phyloP scores from a whole-genome alignment of 2,888 invertebrate species.

The Sphaeridia pumilis region DNA sequence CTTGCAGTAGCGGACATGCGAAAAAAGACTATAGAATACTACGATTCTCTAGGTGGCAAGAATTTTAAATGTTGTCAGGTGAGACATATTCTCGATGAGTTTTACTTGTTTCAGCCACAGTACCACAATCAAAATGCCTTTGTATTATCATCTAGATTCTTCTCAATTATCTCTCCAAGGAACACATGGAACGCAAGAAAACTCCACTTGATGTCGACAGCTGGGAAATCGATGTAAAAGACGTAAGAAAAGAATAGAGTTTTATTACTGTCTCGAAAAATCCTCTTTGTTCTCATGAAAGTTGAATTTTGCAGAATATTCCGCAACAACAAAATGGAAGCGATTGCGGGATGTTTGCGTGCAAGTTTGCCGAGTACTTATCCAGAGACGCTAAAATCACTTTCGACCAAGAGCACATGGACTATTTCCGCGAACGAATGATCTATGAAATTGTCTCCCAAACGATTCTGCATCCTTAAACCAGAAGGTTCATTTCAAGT shows the following conservation, averaged over 20 bases:
- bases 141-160: background rate
- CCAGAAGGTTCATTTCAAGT: too few species aligned
- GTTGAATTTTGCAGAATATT: slow-evolving; percentile 61
- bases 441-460: slow-evolving; percentile 70
- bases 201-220: too few species aligned
- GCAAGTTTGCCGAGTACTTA: slow-evolving; percentile 89
- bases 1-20: slow-evolving; percentile 75
- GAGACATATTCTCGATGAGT: too few species aligned
- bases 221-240: too few species aligned
- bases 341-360: slow-evolving; percentile 96
- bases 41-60: slow-evolving; percentile 81
- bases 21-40: slow-evolving; percentile 61
- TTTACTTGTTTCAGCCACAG: too few species aligned
- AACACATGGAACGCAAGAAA: background rate
- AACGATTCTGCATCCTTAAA: slow-evolving; percentile 25
- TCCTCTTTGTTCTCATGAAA: too few species aligned
- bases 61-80: slow-evolving; percentile 58
- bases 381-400: slow-evolving; percentile 60
- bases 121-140: too few species aligned
- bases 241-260: too few species aligned
- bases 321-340: slow-evolving; percentile 94
- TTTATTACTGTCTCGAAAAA: too few species aligned
- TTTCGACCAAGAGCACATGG: slow-evolving; percentile 83
- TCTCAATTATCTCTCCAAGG: background rate
- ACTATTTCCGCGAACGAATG: slow-evolving; percentile 82